These are phyloP conservation scores for Tetranychus piercei DNA, from an alignment of 2,888 invertebrate species.

Conservation along the genomic window DNA sequence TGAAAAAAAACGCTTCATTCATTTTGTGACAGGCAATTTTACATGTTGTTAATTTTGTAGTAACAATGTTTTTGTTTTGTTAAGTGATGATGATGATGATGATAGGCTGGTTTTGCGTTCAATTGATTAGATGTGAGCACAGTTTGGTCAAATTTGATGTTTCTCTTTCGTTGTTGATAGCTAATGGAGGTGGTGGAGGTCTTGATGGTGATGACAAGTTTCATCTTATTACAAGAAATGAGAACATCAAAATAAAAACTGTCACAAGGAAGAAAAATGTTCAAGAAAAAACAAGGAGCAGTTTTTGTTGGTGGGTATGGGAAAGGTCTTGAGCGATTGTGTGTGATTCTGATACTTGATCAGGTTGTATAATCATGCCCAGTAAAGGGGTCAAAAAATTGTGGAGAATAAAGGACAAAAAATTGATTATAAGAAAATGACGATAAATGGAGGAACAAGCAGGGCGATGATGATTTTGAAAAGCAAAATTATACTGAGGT, in stretches of 20 bases:
- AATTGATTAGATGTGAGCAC: background rate
- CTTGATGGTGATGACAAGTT: background rate
- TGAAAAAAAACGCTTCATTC: background rate
- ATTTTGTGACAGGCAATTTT: conserved; percentile 1
- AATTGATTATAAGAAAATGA: no score
- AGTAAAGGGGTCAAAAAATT: no score
- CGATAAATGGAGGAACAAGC: no score
- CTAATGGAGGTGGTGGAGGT: background rate
- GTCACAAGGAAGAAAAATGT: background rate
- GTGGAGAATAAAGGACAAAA: no score
- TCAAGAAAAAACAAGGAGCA: background rate
- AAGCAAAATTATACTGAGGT: no score
- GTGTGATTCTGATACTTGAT: background rate
- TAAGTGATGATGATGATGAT: background rate
- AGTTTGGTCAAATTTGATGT: background rate
- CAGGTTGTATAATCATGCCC: background rate
- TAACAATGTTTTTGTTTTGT: background rate
- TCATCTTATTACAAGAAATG: background rate
- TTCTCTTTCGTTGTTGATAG: background rate
- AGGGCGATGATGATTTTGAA: no score
- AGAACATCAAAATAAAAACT: background rate
- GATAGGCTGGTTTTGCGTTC: background rate
- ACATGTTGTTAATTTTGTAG: background rate
- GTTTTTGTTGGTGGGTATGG: background rate
- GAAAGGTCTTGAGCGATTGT: background rate